Evolutionary conservation across 2,797 vertebrate genomes (phyloP).

Genomic region (Phaenicophaeus curvirostris): DNA sequence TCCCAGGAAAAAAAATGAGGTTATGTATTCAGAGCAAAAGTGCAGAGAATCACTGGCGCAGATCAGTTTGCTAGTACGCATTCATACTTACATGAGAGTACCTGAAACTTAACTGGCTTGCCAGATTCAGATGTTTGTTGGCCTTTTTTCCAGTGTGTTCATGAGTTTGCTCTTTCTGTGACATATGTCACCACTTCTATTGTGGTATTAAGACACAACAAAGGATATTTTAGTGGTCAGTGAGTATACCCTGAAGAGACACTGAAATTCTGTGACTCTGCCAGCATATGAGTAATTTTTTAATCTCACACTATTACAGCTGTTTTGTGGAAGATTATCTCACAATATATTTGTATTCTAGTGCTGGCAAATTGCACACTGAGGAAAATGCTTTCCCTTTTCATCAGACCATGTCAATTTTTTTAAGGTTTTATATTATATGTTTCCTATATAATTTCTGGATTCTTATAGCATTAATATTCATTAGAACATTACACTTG

Average conservation of each 20-base stretch:
- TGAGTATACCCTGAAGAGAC: neutral
- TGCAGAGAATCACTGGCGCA: neutral
- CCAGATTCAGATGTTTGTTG: constrained; percentile 1
- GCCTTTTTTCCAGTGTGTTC: neutral
- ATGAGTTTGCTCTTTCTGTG: neutral
- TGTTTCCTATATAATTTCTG: neutral
- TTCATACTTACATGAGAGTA: neutral
- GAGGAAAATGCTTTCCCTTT: constrained; percentile 7
- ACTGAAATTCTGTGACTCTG: neutral
- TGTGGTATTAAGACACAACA: neutral
- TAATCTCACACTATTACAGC: neutral
- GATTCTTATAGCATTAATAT: neutral
- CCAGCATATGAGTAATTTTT: neutral
- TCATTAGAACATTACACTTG: neutral
- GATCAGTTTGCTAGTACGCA: neutral
- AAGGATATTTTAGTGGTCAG: neutral
- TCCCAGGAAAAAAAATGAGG: neutral
- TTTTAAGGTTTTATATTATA: neutral
- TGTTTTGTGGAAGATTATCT: neutral
- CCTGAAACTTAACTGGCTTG: constrained; percentile 13
- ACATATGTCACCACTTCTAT: neutral
- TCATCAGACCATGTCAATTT: neutral
- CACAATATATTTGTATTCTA: neutral
- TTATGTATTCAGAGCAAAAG: neutral
- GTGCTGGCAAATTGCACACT: neutral